Conservation (phyloP, 1,140 invertebrate genomes). For the Drosophila orosa region DNA sequence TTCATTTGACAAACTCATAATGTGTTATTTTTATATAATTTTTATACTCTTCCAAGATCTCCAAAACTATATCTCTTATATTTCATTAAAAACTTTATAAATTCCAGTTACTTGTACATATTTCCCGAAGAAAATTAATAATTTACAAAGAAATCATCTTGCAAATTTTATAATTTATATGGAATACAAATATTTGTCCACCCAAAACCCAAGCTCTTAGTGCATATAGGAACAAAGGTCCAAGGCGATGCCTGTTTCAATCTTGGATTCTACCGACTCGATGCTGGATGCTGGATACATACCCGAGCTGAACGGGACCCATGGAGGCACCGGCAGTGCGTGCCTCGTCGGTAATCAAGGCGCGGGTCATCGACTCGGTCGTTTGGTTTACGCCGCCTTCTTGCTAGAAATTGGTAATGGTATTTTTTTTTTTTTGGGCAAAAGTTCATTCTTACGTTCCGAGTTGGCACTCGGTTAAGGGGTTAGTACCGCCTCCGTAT, state of each 20-base stretch:
- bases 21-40: no score
- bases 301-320: conserved; percentile 95
- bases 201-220: background rate
- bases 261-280: conserved; percentile 20
- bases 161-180: no score
- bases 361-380: conserved; percentile 95
- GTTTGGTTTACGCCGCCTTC: conserved; percentile 95
- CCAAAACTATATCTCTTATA: no score
- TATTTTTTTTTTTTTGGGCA: conserved; percentile 46
- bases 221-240: conserved; percentile 1
- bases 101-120: background rate
- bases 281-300: conserved; percentile 86
- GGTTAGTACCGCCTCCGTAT: conserved; percentile 48
- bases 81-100: background rate
- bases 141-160: background rate
- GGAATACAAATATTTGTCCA: background rate
- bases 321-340: conserved; percentile 91
- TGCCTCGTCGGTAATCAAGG: conserved; percentile 94
- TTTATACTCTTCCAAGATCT: no score
- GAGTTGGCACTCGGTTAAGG: conserved; percentile 16
- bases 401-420: conserved; percentile 87
- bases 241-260: conserved; percentile 10
- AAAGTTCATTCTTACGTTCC: conserved; percentile 35
- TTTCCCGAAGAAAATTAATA: background rate
- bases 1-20: no score